Conservation (phyloP, 2,888 invertebrate genomes). For the Callyntrura sp. region DNA sequence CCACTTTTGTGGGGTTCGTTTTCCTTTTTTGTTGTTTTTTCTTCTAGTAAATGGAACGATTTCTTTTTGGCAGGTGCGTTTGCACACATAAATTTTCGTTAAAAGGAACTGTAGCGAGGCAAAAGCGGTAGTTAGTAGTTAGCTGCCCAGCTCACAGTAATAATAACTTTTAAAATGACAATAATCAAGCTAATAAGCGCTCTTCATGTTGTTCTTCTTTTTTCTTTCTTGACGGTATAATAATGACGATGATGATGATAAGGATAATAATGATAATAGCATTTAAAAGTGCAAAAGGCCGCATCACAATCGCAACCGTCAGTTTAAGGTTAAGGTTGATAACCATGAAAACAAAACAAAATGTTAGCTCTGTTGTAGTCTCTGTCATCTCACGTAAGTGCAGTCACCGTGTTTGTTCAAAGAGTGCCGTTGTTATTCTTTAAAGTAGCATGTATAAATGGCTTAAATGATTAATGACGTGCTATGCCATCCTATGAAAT, state of each 20-base stretch:
- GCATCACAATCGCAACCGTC: background rate
- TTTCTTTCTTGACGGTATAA: background rate
- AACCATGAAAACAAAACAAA: background rate
- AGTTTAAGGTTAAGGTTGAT: conserved; percentile 47
- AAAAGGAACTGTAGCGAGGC: background rate
- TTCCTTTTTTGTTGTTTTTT: background rate
- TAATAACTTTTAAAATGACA: conserved; percentile 25
- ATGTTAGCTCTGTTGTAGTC: background rate
- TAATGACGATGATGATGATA: background rate
- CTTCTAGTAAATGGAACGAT: background rate
- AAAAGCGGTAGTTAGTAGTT: background rate
- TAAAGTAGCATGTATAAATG: background rate
- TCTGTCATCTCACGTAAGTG: too few relatives aligned
- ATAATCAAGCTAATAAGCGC: conserved; percentile 5
- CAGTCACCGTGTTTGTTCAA: background rate
- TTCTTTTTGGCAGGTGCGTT: conserved; percentile 21
- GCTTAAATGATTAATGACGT: background rate
- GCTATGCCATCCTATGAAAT: background rate
- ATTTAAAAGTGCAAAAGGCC: conserved; percentile 46
- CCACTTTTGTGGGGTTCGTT: conserved; percentile 2
- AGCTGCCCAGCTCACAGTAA: background rate
- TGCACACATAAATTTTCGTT: background rate
- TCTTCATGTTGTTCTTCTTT: background rate
- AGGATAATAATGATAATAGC: conserved; percentile 20
- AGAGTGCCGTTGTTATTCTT: background rate